phyloP scores from a whole-genome alignment of 2,888 invertebrate genomes.

The Marasmarcha lunaedactyla region DNA sequence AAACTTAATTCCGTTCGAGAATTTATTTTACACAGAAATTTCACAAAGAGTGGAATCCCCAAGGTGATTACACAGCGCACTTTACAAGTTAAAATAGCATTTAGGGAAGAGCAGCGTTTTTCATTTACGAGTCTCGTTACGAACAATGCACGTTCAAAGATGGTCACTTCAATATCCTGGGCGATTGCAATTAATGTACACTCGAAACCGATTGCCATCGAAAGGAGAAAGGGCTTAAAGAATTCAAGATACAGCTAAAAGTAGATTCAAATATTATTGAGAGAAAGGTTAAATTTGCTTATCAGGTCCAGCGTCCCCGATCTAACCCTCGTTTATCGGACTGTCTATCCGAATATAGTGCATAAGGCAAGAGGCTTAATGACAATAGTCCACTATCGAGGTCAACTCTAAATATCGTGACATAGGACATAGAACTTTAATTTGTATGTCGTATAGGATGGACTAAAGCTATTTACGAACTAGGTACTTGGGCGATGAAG shows the following conservation, averaged over 20 bases:
- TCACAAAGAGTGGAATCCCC: no score
- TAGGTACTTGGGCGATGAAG: no score
- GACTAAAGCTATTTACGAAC: no score
- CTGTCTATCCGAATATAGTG: constrained; percentile 36
- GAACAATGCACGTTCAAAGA: constrained; percentile 19
- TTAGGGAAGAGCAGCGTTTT: not conserved
- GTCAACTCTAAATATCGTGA: constrained; percentile 46
- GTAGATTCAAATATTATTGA: constrained; percentile 20
- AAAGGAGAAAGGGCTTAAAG: constrained; percentile 23
- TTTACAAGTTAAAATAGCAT: no score
- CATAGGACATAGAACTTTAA: not conserved
- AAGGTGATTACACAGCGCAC: no score
- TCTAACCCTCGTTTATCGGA: constrained; percentile 47
- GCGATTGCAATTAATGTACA: constrained; percentile 42
- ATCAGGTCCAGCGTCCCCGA: constrained; percentile 23
- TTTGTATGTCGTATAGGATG: no score
- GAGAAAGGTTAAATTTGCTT: constrained; percentile 26
- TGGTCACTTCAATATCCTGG: constrained; percentile 33
- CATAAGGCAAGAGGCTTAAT: constrained; percentile 48
- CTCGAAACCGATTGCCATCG: constrained; percentile 32
- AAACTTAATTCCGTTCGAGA: no score
- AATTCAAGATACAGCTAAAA: constrained; percentile 22
- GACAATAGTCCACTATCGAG: constrained; percentile 54
- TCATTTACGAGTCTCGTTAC: not conserved
- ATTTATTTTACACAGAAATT: no score